Base-by-base conservation (phyloP, 2,113 vertebrate species). In the Collichthys lucidus region DNA sequence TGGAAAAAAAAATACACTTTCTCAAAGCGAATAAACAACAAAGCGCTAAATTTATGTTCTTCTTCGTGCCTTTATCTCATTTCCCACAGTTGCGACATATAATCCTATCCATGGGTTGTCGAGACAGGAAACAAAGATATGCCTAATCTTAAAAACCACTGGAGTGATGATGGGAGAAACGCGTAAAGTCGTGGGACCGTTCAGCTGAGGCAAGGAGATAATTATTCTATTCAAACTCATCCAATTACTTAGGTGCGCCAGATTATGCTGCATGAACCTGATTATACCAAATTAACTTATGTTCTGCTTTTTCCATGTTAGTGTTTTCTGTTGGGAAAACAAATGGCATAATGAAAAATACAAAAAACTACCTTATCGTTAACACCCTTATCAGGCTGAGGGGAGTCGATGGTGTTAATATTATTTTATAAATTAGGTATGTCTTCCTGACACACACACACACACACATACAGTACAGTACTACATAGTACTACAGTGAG, bases 81-180 rank as follows among this genome's bases (percentile, higher is more conserved):
- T 91, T 91, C 86, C 68, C 84, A 86, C 85, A 78, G 74, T 76
- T 47, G 11, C n/a, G 22, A 49, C 57, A 40, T 19, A 79, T 74
- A 82, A 90, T 89, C 89, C 92, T 85, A 91, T 90, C 89, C 86
- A 16, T 14, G 76, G 40, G 72, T 65, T 80, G 71, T 82, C 61
- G 24, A 69, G 77, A 72, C 88, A 89, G 88, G 92, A 90, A 93
- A 84, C 70, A 52, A 62, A 89, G 89, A 92, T 90, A 85, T 70
- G 80, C 19, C 47, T 89, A 89, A 91, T 92, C 83, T 90, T 26
- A 64, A 80, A 40, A 82, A 71, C 50, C 69, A 52, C 55, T 42
- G 17, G 11, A 67, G 88, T 86, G 91, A 88, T 86, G 89, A 93
- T 78, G 56, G 60, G 77, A 46, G 67, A 61, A 86, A 31, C 46